phyloP scores from a whole-genome alignment of 2,113 vertebrate genomes.

The Chiloscyllium plagiosum region DNA sequence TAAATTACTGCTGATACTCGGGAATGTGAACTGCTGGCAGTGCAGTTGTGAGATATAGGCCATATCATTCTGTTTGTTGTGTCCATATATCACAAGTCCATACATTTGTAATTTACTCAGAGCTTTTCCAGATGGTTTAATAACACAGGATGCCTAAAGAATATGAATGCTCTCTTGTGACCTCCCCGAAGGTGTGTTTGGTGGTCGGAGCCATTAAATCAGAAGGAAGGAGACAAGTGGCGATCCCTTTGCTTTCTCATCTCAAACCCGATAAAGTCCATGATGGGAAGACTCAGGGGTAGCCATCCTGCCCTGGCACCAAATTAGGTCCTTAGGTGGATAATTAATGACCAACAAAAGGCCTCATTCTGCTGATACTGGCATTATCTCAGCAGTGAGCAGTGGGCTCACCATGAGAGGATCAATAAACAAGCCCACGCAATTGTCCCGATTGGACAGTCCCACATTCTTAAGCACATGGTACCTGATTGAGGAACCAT shows the following conservation, averaged over 20 bases:
- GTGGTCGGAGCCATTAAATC: neutral
- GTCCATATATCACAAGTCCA: neutral
- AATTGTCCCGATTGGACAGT: neutral
- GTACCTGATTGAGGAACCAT: too few species aligned
- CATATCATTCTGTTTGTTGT: neutral
- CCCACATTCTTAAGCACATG: neutral
- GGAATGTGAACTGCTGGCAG: neutral
- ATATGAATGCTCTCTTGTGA: neutral
- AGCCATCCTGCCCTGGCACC: too few species aligned
- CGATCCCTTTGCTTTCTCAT: neutral
- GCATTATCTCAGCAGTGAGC: neutral
- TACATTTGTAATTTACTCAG: neutral
- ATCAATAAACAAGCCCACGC: neutral
- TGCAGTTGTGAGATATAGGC: neutral
- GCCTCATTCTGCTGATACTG: neutral
- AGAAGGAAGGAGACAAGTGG: neutral
- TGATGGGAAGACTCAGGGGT: neutral
- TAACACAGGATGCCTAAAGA: too few species aligned
- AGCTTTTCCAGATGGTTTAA: neutral
- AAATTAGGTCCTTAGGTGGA: too few species aligned
- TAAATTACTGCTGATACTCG: neutral
- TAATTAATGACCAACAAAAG: neutral
- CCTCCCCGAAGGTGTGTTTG: neutral
- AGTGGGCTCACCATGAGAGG: neutral
- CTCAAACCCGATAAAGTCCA: neutral